These are phyloP conservation scores for Scaptomyza hsui DNA, from an alignment of 1,140 invertebrate genomes.

Conservation along the genomic window DNA sequence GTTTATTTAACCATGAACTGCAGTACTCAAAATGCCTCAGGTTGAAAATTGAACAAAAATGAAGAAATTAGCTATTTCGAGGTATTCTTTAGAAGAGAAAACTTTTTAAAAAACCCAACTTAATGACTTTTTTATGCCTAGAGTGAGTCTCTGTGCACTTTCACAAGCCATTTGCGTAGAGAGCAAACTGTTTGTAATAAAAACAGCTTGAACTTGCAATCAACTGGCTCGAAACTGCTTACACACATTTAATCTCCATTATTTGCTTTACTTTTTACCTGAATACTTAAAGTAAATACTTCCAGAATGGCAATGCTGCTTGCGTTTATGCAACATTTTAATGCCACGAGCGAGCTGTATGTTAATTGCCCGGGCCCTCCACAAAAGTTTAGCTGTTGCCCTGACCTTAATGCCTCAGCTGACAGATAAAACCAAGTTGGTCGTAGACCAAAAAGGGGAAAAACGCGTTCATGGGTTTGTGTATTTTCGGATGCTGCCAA, in stretches of 20 bases:
- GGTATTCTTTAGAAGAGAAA: not conserved
- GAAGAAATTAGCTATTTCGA: not conserved
- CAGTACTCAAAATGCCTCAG: not conserved
- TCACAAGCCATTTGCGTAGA: constrained; percentile 9
- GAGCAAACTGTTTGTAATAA: constrained; percentile 1
- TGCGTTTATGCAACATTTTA: constrained; percentile 22
- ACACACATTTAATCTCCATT: constrained; percentile 30
- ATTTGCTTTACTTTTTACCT: constrained; percentile 24
- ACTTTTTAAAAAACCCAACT: not conserved
- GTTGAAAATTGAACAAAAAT: not conserved
- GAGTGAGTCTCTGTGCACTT: not conserved
- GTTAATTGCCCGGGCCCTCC: constrained; percentile 36
- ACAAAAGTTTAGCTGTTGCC: constrained; percentile 31
- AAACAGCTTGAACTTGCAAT: constrained; percentile 16
- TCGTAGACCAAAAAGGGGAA: not conserved
- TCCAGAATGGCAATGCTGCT: not conserved
- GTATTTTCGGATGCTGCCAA: constrained; percentile 11
- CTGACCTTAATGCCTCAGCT: constrained; percentile 31
- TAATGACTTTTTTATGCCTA: not conserved
- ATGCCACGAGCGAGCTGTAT: constrained; percentile 18
- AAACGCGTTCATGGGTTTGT: not conserved
- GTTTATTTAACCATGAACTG: constrained; percentile 9
- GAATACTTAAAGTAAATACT: constrained; percentile 38
- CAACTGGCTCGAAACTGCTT: constrained; percentile 13
- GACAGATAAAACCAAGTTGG: not conserved